A percentile compares a stretch with the other conserved stretches of the same genome.
phyloP scores from a whole-genome alignment of 2,113 vertebrate genomes.

The Coturnix japonica region DNA sequence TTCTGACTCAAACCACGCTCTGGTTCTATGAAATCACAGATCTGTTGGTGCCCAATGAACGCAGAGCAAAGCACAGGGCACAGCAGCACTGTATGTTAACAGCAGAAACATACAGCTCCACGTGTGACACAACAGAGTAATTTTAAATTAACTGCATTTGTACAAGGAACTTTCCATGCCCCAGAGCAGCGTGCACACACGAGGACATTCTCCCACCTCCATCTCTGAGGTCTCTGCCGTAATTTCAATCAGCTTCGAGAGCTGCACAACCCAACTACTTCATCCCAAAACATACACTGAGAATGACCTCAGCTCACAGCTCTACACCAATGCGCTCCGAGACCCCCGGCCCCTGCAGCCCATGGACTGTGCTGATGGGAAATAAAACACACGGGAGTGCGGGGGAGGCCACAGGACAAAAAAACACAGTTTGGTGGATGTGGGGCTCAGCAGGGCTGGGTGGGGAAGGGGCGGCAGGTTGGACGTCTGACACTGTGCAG shows the following conservation, averaged over 20 bases:
- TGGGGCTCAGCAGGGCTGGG: not conserved
- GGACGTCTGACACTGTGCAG: conserved; percentile 46
- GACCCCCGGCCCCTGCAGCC: not conserved
- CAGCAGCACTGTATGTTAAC: not conserved
- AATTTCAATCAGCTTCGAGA: conserved; percentile 1
- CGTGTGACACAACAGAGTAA: not conserved
- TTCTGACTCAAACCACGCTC: too few relatives aligned
- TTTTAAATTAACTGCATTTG: not conserved
- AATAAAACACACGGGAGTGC: not conserved
- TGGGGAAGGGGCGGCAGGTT: conserved; percentile 28
- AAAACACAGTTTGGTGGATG: fast-evolving
- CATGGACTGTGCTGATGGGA: not conserved
- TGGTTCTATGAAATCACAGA: too few relatives aligned
- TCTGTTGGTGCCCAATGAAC: too few relatives aligned
- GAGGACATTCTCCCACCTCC: conserved; percentile 29
- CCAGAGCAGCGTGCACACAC: not conserved
- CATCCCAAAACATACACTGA: not conserved
- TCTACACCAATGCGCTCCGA: not conserved
- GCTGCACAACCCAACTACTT: not conserved
- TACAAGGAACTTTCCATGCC: conserved; percentile 43
- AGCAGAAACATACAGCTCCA: not conserved
- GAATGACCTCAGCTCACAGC: not conserved
- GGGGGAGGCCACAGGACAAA: not conserved
- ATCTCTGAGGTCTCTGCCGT: conserved; percentile 16
- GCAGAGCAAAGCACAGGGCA: not conserved